Conservation (phyloP, 2,797 vertebrate genomes). For the Hydrophis major region DNA sequence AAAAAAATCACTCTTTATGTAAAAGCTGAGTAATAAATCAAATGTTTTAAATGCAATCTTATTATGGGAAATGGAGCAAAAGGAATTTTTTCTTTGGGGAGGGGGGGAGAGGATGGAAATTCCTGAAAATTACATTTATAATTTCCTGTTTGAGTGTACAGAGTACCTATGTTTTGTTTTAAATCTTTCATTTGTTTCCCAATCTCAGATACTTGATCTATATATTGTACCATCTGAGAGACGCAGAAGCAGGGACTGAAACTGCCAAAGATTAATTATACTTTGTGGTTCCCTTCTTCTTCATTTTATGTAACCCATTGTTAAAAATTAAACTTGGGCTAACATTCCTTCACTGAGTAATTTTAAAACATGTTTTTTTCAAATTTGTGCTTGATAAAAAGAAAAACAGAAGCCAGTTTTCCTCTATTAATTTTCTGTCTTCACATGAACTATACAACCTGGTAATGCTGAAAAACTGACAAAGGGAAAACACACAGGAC, state of each 20-base stretch:
- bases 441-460: background rate
- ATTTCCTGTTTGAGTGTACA: background rate
- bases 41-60: background rate
- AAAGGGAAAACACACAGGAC: background rate
- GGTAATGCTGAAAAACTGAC: background rate
- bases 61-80: background rate
- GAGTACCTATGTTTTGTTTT: background rate
- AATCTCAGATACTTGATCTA: background rate
- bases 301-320: background rate
- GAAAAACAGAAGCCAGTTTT: background rate
- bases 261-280: background rate
- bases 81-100: too few relatives aligned
- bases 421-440: background rate
- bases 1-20: background rate
- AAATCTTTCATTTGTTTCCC: background rate
- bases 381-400: background rate
- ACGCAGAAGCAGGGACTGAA: background rate
- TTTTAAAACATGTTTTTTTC: background rate
- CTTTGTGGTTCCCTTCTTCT: background rate
- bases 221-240: background rate
- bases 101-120: background rate
- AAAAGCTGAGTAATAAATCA: background rate
- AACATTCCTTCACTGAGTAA: background rate
- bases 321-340: background rate
- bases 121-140: background rate